Evolutionary conservation across 2,797 vertebrate species (phyloP), one percentile per base, ranked within the genome.

Genomic region (Pipistrellus kuhlii): DNA sequence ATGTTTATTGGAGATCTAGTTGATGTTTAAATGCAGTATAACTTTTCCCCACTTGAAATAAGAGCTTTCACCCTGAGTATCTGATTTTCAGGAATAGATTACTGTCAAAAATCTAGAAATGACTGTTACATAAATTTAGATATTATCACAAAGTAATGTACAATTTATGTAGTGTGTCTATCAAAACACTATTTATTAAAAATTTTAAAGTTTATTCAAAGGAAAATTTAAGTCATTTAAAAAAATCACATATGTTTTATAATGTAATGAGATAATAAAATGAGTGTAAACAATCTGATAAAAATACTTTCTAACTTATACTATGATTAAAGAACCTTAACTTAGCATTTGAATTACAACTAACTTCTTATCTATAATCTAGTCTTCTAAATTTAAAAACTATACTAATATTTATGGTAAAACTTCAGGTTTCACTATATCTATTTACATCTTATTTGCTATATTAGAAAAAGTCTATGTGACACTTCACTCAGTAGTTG

Each of bases 381-480:
- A 88, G 5, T 5, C 6, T 55, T 94, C 92, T 44, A 91, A 48
- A 80, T 85, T 96, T 83, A 51, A 84, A 59, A 93, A 21, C 14
- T 41, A 30, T 73, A 44, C 2, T 81, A 48, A 75, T 41, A 71
- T 5, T 86, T 38, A 73, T 46, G 7, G 55, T 88, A 53, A 90
- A 83, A 46, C 3, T 71, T 78, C 17, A 75, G n/a, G 66, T 51
- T 66, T 78, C 1, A 72, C 18, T 64, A 18, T 85, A 15, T 5
- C 55, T 18, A 9, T 59, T 84, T 80, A n/a, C 48, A 59, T 80
- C 76, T 89, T 86, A 38, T 51, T 81, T 69, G 53, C 20, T 80
- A n/a, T 32, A 4, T 82, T 69, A 75, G 20, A 80, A 30, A 23
- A 68, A 72, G 41, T 62, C 20, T 68, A 32, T 35, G 6, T 53